Conservation (phyloP, 2,113 vertebrate species). For the Lepisosteus oculatus region DNA sequence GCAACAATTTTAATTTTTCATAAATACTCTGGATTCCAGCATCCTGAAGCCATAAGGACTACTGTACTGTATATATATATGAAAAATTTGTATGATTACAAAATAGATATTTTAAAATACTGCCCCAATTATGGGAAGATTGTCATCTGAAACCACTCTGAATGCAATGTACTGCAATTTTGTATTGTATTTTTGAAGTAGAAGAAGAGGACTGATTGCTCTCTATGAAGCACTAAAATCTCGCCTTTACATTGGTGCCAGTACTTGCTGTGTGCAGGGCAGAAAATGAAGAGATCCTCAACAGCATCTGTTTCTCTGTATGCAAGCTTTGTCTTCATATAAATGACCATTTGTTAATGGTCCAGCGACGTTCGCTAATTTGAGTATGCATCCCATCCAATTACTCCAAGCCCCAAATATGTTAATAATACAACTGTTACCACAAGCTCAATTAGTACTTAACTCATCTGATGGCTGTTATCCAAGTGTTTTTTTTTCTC, state of each 20-base stretch:
- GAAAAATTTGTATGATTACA: too few species aligned
- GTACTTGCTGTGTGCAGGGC: too few species aligned
- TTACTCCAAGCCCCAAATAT: background rate
- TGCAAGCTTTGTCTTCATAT: background rate
- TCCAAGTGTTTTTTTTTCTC: background rate
- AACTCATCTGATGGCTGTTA: background rate
- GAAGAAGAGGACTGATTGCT: background rate
- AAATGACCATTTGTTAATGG: background rate
- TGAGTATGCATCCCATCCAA: background rate
- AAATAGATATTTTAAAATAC: too few species aligned
- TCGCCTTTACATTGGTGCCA: background rate
- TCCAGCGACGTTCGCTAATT: conserved; percentile 3
- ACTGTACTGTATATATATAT: too few species aligned
- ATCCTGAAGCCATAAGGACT: too few species aligned
- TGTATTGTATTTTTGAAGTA: too few species aligned
- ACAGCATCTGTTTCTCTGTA: background rate
- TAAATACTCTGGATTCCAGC: too few species aligned
- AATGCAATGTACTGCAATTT: too few species aligned
- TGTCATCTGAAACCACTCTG: too few species aligned
- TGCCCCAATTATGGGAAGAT: too few species aligned
- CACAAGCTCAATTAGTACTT: background rate
- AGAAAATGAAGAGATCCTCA: background rate
- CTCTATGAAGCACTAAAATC: background rate
- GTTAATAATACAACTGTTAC: background rate
- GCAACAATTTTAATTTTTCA: too few species aligned